Evolutionary conservation across 1,140 invertebrate genomes (phyloP).

Genomic region (Drosophila orosa): DNA sequence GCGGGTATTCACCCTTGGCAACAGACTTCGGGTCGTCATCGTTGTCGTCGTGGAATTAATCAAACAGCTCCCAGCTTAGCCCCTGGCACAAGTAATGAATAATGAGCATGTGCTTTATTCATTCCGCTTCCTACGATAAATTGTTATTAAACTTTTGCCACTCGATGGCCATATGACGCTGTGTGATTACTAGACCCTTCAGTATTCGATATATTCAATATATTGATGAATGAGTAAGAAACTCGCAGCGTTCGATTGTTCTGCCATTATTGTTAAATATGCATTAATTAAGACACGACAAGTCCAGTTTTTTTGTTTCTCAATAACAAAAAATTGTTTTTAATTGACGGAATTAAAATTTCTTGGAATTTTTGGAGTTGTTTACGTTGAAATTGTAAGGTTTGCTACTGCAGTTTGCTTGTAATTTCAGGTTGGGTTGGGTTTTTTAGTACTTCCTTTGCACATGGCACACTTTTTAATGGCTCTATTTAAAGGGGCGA

Average conservation of each 20-base stretch:
- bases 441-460: conserved; percentile 44
- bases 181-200: conserved; percentile 26
- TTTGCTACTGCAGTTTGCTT: conserved; percentile 33
- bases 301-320: conserved; percentile 24
- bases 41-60: conserved; percentile 44
- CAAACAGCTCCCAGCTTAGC: conserved; percentile 31
- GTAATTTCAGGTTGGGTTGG: conserved; percentile 45
- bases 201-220: background rate
- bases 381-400: conserved; percentile 39
- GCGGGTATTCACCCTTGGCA: conserved; percentile 41
- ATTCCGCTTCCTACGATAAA: conserved; percentile 33
- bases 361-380: conserved; percentile 63
- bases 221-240: conserved; percentile 22
- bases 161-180: conserved; percentile 11
- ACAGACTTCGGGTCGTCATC: conserved; percentile 20
- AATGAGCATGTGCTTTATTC: conserved; percentile 31
- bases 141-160: conserved; percentile 44
- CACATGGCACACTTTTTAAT: conserved; percentile 63
- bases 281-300: conserved; percentile 57
- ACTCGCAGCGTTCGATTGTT: conserved; percentile 32
- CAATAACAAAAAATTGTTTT: conserved; percentile 36
- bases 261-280: conserved; percentile 37
- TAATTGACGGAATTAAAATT: conserved; percentile 64
- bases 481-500: background rate
- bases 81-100: conserved; percentile 39